Base-by-base conservation (phyloP, 2,113 vertebrate genomes). In the Lycocorax pyrrhopterus region DNA sequence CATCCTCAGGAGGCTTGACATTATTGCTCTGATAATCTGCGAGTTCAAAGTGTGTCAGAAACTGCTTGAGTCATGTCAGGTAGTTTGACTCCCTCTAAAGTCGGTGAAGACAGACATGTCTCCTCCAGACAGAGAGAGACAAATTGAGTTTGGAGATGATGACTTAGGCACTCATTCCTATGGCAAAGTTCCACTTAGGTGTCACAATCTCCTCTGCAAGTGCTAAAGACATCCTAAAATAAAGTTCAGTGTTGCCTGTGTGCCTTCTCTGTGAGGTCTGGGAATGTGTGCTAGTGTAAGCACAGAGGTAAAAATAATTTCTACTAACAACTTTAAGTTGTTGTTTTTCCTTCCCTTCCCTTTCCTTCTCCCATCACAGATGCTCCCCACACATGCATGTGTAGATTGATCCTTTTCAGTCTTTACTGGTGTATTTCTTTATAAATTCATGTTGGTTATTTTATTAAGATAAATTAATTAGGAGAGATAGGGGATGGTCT, bases 301-400 rank as follows among this genome's bases (percentile, higher is more conserved):
- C 13, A 30, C 10, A 19, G 18, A 41, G 27, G 16, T 9, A 76
- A 80, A 93, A 78, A 25, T 41, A 80, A 43, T 58, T 63, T 12
- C 39, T 71, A 7, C 46, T 69, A 37, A 23, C 3, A 69, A 49
- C 47, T 95, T 74, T 35, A 67, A 59, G 12, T 6, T n/a, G 30
- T 3, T 49, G 6, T 64, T 49, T 69, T 82, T 46, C 47, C 44
- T 76, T 84, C 6, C 16, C 35, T 73, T 74, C 37, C 44, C 46
- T 67, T 71, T 23, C 39, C 30, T 63, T 41, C 16, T 52, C 20
- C 19, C 18, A 6, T 23, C 35, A 43, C 11, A 68, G 10, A 33
- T 47, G 17, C 29, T 59, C 20, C 30, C 18, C 35, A 33, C 33
- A 37, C 4, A 5, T 0, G 0, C 20, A 3, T 43, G 30, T 22